phyloP scores from a whole-genome alignment of 2,797 vertebrate genomes.

The Vespertilio murinus region DNA sequence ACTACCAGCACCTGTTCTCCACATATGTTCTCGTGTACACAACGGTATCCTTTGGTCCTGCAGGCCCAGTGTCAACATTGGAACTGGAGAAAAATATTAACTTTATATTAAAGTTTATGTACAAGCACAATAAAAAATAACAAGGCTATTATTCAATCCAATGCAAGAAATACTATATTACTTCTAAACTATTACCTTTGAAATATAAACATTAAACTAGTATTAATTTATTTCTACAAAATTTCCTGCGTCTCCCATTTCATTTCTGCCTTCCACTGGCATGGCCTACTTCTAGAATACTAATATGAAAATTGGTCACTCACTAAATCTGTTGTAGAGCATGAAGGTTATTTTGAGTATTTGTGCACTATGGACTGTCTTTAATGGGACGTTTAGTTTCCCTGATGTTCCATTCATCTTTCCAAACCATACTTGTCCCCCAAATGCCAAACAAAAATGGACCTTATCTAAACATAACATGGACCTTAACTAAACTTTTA shows the following conservation, averaged over 20 bases:
- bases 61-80: conserved; percentile 75
- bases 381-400: not conserved
- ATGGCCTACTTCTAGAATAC: not conserved
- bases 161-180: not conserved
- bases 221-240: conserved; percentile 12
- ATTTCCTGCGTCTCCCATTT: not conserved
- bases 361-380: not conserved
- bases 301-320: not conserved
- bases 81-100: conserved; percentile 77
- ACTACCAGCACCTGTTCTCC: conserved; percentile 83
- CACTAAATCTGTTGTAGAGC: not conserved
- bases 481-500: not conserved
- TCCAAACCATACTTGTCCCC: not conserved
- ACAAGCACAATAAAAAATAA: not conserved
- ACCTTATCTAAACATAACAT: not conserved
- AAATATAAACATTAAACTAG: not conserved
- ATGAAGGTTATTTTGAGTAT: not conserved
- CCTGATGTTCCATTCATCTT: not conserved
- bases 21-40: conserved; percentile 80
- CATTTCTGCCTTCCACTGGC: not conserved
- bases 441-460: not conserved
- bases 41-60: conserved; percentile 74
- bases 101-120: conserved; percentile 38
- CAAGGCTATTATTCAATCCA: not conserved
- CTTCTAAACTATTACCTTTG: conserved; percentile 36